Evolutionary conservation across 2,888 invertebrate genomes (phyloP), one percentile per base, ranked within the genome.

Genomic region (Clepsis dumicolana): DNA sequence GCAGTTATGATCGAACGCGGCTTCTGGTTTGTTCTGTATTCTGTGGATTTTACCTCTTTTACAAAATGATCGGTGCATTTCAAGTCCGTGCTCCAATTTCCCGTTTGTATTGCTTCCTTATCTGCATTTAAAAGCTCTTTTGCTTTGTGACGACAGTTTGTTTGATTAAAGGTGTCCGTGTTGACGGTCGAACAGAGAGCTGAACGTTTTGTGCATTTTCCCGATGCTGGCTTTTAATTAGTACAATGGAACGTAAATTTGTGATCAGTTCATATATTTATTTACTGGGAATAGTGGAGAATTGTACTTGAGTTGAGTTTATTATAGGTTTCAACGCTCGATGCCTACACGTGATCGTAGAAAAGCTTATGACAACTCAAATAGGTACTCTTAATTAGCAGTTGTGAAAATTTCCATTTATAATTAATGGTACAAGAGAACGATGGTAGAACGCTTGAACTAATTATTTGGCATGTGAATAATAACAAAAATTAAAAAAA

Each of bases 121-220:
- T 66, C 61, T 61, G 65, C 60, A 61, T 66, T 66, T 61, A 66
- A 66, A 65, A 66, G 65, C 16, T 16, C 53, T 32, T 24, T 66
- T 61, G 65, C 61, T 54, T 66, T 66, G 61, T 25, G 5, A 12
- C 29, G n/a, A 12, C 24, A 25, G 18, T 41, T 60, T 61, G 61
- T 53, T 61, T 61, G 65, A 65, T 61, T 29, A 54, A 53, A 65
- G 27, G 60, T 53, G 50, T 52, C 38, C 52, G 38, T 59, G 24
- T 24, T 27, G 27, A 18, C 29, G 50, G 24, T 54, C 1, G 38
- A 38, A 57, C 4, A 38, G 14, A 24, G 38, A 38, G 38, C 4
- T 57, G 14, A 24, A 12, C 12, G 8, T 54, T 8, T 54, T 18
- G 32, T 29, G n/a, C 29, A 14, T 5, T 32, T 29, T 29, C 10